Evolutionary conservation across 2,113 vertebrate genomes (phyloP).

Genomic region (Indri indri): DNA sequence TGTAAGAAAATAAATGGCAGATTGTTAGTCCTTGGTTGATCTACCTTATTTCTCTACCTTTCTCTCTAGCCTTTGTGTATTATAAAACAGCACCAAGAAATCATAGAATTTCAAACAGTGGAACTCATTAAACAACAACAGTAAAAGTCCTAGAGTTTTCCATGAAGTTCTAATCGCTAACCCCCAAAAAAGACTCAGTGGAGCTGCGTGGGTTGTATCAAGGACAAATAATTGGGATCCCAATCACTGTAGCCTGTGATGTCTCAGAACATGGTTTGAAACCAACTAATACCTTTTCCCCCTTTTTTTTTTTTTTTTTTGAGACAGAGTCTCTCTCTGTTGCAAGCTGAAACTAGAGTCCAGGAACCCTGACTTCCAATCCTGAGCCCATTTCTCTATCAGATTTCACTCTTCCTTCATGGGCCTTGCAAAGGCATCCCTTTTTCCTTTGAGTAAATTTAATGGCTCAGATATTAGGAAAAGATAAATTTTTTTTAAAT

Average conservation of each 20-base stretch:
- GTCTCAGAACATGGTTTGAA: not conserved
- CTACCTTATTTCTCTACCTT: not conserved
- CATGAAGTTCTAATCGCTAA: not conserved
- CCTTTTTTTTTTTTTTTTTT: too few relatives aligned
- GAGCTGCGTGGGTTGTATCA: not conserved
- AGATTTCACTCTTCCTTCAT: too few relatives aligned
- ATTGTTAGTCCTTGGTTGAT: not conserved
- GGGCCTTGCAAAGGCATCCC: too few relatives aligned
- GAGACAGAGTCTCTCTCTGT: too few relatives aligned
- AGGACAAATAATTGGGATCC: not conserved
- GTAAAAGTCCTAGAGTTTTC: not conserved
- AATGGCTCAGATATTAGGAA: too few relatives aligned
- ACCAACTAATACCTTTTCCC: not conserved
- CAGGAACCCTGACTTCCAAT: too few relatives aligned
- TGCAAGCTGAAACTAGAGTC: too few relatives aligned
- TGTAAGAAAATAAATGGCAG: not conserved
- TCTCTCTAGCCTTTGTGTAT: not conserved
- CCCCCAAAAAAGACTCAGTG: not conserved
- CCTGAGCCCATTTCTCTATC: too few relatives aligned
- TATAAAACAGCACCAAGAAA: not conserved
- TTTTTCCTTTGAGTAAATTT: too few relatives aligned
- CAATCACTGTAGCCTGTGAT: too few relatives aligned
- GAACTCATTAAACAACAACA: not conserved
- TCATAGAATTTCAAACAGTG: not conserved
- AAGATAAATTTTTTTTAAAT: too few relatives aligned